Conservation (phyloP, 1,140 invertebrate species). For the Magallana gigas region DNA sequence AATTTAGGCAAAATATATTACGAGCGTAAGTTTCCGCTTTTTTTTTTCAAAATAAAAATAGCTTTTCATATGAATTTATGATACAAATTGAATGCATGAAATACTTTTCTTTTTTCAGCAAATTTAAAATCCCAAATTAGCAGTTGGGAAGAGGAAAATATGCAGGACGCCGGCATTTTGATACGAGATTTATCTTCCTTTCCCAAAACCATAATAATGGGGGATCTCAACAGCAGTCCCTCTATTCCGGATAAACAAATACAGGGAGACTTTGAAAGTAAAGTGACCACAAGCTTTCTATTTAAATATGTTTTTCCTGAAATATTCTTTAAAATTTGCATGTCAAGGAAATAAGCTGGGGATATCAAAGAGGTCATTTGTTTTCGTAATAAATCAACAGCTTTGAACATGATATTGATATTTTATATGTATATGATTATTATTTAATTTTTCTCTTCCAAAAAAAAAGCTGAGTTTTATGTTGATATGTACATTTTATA, state of each 20-base stretch:
- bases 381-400: neutral
- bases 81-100: too few relatives aligned
- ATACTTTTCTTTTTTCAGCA: neutral
- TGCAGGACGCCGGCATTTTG: neutral
- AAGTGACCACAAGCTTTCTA: neutral
- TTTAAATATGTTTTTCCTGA: neutral
- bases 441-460: too few relatives aligned
- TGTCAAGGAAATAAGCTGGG: too few relatives aligned
- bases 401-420: neutral
- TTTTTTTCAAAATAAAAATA: too few relatives aligned
- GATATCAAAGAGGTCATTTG: neutral
- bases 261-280: neutral
- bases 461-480: too few relatives aligned
- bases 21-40: slow-evolving; percentile 44
- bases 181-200: neutral
- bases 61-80: too few relatives aligned
- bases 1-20: slow-evolving; percentile 47
- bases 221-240: neutral
- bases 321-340: neutral
- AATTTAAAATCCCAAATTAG: neutral
- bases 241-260: neutral
- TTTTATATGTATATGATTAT: too few relatives aligned
- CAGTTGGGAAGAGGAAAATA: slow-evolving; percentile 20
- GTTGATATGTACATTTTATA: neutral
- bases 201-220: neutral